Conservation (phyloP, 1,140 invertebrate species). For the Uloborus diversus region DNA sequence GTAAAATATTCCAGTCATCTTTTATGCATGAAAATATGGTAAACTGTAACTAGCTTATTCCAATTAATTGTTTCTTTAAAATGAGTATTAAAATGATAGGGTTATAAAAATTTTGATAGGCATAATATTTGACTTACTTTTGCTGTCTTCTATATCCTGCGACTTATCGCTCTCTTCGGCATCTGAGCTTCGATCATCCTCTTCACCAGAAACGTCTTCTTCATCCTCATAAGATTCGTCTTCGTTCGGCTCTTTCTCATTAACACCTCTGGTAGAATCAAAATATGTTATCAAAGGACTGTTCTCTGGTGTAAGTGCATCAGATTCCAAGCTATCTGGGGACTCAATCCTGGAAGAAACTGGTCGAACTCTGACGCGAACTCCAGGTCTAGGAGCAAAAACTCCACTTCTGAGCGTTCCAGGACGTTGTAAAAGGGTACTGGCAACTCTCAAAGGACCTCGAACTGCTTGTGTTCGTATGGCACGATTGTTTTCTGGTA, state of each 20-base stretch:
- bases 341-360: neutral
- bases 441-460: constrained; percentile 39
- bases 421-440: constrained; percentile 15
- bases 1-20: too few species aligned
- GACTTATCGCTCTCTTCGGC: constrained; percentile 9
- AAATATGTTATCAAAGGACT: neutral
- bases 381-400: constrained; percentile 39
- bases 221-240: neutral
- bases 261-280: neutral
- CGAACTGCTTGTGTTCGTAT: constrained; percentile 33
- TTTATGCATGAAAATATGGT: too few species aligned
- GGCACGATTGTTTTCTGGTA: constrained; percentile 14
- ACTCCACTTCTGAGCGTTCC: constrained; percentile 36
- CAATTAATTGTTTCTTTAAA: too few species aligned
- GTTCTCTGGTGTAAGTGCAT: neutral
- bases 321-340: neutral
- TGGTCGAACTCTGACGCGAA: constrained; percentile 42
- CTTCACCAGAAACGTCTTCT: neutral
- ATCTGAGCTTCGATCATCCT: neutral
- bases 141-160: constrained; percentile 7
- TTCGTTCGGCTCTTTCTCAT: neutral
- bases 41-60: too few species aligned
- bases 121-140: constrained; percentile 36
- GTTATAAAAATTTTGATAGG: too few species aligned
- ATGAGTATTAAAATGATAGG: too few species aligned